A percentile compares a stretch with the other conserved stretches of the same genome.
These are phyloP conservation scores for Cheirogaleus major DNA, from an alignment of 2,797 vertebrate genomes.

Conservation along the genomic window DNA sequence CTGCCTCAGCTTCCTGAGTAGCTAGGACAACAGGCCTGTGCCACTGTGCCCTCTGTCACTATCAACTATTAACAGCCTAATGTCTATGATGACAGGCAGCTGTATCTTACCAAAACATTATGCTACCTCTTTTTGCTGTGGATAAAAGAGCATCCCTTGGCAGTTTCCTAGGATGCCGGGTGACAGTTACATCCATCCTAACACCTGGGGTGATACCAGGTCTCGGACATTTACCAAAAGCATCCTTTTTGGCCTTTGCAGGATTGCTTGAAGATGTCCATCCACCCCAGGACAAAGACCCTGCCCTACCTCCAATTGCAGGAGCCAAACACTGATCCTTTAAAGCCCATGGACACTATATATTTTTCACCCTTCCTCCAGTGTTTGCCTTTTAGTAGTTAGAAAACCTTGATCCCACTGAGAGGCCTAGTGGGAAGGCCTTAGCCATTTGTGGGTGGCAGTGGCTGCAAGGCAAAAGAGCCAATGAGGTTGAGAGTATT, in stretches of 20 bases:
- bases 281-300: background rate
- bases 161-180: constrained; percentile 42
- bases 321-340: constrained; percentile 10
- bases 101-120: constrained; percentile 12
- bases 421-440: constrained; percentile 53
- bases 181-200: constrained; percentile 3
- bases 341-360: background rate
- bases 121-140: background rate
- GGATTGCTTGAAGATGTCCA: background rate
- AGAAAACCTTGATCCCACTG: constrained; percentile 61
- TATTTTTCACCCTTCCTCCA: constrained; percentile 10
- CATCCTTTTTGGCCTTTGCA: constrained; percentile 20
- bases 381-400: constrained; percentile 48
- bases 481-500: constrained; percentile 74
- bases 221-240: constrained; percentile 13
- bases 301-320: background rate
- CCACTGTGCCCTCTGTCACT: background rate
- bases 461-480: constrained; percentile 55
- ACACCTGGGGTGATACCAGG: background rate
- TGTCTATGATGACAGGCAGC: background rate
- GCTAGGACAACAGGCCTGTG: background rate
- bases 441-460: constrained; percentile 70
- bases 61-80: background rate
- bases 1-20: no score
- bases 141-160: background rate